Conservation (phyloP, 2,888 invertebrate species). For the Calliscelio sp. region DNA sequence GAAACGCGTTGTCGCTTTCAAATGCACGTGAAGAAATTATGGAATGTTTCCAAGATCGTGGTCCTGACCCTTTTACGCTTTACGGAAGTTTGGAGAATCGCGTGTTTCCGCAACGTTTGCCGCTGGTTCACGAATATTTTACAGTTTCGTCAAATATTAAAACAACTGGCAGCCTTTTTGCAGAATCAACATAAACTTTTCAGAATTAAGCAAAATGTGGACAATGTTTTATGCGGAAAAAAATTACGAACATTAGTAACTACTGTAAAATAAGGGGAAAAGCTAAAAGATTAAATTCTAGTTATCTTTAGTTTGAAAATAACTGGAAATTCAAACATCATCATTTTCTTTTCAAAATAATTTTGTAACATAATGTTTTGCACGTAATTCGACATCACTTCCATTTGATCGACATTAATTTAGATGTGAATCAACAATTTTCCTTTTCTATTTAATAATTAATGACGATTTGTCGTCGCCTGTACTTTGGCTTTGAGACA, state of each 20-base stretch:
- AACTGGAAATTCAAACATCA: too few species aligned
- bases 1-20: constrained; percentile 16
- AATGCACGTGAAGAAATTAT: constrained; percentile 26
- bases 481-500: neutral
- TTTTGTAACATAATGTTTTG: too few species aligned
- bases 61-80: constrained; percentile 14
- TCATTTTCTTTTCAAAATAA: too few species aligned
- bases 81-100: constrained; percentile 16
- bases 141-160: neutral
- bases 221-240: too few species aligned
- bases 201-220: too few species aligned
- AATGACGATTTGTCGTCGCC: constrained; percentile 1
- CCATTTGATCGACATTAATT: neutral
- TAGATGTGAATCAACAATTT: neutral
- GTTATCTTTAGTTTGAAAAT: too few species aligned
- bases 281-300: too few species aligned
- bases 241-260: too few species aligned
- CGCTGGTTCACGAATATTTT: neutral
- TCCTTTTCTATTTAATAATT: neutral
- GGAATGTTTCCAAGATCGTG: constrained; percentile 33
- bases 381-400: neutral
- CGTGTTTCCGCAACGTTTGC: neutral
- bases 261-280: too few species aligned
- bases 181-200: too few species aligned
- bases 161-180: too few species aligned